Conservation (phyloP, 2,888 invertebrate species). For the Idaea straminata region DNA sequence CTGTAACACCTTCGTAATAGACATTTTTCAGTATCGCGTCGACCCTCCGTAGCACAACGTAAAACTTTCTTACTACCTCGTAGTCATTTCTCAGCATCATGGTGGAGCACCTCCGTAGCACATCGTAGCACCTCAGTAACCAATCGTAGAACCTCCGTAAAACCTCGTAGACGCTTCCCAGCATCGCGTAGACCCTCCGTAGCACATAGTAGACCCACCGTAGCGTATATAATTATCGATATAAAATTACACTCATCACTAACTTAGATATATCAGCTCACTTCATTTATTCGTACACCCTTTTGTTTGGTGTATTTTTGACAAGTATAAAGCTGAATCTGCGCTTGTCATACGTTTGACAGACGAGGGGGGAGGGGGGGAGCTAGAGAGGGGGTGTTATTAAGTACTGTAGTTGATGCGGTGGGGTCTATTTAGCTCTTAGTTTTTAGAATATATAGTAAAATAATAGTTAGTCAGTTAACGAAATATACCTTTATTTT, state of each 20-base stretch:
- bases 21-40: too few relatives aligned
- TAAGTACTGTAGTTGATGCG: conserved; percentile 70
- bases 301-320: conserved; percentile 81
- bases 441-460: background rate
- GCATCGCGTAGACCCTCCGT: background rate
- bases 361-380: conserved; percentile 49
- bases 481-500: too few relatives aligned
- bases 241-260: conserved; percentile 46
- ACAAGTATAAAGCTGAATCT: conserved; percentile 80
- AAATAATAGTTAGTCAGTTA: background rate
- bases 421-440: conserved; percentile 32
- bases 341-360: conserved; percentile 79
- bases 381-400: conserved; percentile 47
- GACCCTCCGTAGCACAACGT: background rate
- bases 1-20: too few relatives aligned
- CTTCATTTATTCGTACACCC: conserved; percentile 77
- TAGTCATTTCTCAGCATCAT: background rate
- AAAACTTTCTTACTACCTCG: background rate
- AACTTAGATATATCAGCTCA: conserved; percentile 76
- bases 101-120: background rate
- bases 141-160: background rate
- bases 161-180: background rate
- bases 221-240: conserved; percentile 4
- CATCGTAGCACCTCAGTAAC: background rate
- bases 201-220: background rate